phyloP scores from a whole-genome alignment of 2,113 vertebrate genomes.

The Lophius piscatorius region DNA sequence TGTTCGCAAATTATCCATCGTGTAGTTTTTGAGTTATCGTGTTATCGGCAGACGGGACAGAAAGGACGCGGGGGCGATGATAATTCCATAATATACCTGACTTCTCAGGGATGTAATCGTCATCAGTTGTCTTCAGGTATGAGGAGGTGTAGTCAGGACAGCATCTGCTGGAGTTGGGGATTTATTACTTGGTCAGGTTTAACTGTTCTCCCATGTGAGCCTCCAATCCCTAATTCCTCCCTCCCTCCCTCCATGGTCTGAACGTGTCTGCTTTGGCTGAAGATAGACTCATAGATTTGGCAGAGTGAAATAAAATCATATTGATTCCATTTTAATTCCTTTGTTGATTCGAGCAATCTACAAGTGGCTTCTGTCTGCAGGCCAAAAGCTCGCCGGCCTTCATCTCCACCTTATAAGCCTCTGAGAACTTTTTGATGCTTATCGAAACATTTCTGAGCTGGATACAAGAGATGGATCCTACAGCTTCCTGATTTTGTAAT shows the following conservation, averaged over 20 bases:
- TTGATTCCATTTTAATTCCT: conserved; percentile 37
- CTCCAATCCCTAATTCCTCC: neutral
- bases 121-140: too few species aligned
- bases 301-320: conserved; percentile 23
- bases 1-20: too few species aligned
- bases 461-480: conserved; percentile 68
- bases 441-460: conserved; percentile 63
- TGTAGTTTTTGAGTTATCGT: too few species aligned
- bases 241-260: too few species aligned
- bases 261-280: too few species aligned
- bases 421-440: conserved; percentile 59
- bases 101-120: too few species aligned
- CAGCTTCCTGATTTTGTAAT: conserved; percentile 79
- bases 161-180: neutral
- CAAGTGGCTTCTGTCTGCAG: conserved; percentile 34
- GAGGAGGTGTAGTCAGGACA: too few species aligned
- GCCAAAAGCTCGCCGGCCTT: conserved; percentile 45
- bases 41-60: too few species aligned
- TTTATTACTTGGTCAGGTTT: neutral
- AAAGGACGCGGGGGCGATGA: too few species aligned
- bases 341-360: conserved; percentile 33
- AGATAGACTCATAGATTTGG: conserved; percentile 1
- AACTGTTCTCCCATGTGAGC: neutral
- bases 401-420: conserved; percentile 47
- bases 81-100: too few species aligned